phyloP scores from a whole-genome alignment of 2,888 invertebrate genomes.

The Caenorhabditis afra region DNA sequence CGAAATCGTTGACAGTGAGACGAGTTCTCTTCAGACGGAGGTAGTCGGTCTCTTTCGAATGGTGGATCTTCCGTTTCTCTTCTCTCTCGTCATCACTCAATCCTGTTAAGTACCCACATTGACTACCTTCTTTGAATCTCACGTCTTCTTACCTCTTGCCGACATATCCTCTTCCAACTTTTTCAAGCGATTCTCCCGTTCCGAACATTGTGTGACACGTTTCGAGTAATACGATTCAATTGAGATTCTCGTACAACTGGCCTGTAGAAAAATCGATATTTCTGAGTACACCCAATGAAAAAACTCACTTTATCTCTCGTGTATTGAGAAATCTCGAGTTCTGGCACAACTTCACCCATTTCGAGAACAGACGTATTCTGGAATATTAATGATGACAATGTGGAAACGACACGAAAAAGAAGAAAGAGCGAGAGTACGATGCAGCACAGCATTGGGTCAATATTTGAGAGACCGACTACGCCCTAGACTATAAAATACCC shows the following conservation, averaged over 20 bases:
- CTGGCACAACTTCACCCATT: conserved; percentile 54
- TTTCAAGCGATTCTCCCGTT: conserved; percentile 89
- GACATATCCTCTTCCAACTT: conserved; percentile 93
- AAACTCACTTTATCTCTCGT: conserved; percentile 72
- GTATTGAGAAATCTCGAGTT: conserved; percentile 72
- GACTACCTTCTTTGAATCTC: too few relatives aligned
- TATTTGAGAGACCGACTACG: conserved; percentile 33
- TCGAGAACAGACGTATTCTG: neutral
- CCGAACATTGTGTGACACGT: conserved; percentile 91
- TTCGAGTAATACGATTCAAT: conserved; percentile 99
- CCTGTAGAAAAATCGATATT: conserved; percentile 47
- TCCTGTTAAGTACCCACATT: too few relatives aligned
- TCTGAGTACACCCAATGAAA: too few relatives aligned
- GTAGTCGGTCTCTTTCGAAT: conserved; percentile 98
- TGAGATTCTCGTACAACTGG: conserved; percentile 94
- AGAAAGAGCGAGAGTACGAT: conserved; percentile 13
- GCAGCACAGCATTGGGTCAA: conserved; percentile 23
- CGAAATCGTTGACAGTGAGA: conserved; percentile 97
- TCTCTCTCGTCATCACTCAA: conserved; percentile 85
- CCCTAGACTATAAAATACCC: conserved; percentile 32
- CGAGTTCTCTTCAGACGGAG: conserved; percentile 87
- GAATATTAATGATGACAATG: neutral
- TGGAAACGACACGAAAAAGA: neutral
- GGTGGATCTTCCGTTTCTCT: conserved; percentile 94
- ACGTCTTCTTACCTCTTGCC: conserved; percentile 86